phyloP scores from a whole-genome alignment of 2,113 vertebrate species.

The Regulus satrapa region DNA sequence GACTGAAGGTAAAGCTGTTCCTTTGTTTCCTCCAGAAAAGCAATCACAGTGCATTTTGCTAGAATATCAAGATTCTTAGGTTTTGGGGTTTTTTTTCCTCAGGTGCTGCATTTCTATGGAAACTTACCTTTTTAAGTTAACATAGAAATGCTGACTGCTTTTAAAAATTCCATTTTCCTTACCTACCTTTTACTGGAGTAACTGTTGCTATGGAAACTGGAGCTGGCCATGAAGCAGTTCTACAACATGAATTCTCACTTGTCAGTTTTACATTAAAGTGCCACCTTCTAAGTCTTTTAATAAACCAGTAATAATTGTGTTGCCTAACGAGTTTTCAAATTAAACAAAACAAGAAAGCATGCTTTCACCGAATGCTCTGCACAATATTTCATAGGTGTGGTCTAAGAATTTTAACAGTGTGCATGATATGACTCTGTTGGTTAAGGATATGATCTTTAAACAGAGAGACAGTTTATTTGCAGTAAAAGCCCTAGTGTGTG shows the following conservation, averaged over 20 bases:
- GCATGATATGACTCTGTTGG: conserved; percentile 29
- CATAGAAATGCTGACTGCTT: neutral
- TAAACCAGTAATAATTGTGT: conserved; percentile 11
- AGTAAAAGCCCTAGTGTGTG: conserved; percentile 64
- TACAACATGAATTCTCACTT: conserved; percentile 25
- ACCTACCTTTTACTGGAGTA: neutral
- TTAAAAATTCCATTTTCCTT: conserved; percentile 30
- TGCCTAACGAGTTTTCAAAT: neutral
- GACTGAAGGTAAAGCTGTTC: neutral
- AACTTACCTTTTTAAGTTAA: neutral
- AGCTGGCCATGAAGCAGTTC: neutral
- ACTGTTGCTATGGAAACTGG: conserved; percentile 57
- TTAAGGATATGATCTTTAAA: conserved; percentile 51
- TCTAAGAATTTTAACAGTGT: conserved; percentile 45
- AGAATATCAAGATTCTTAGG: neutral
- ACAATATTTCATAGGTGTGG: conserved; percentile 50
- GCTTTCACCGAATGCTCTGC: neutral
- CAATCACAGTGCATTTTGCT: neutral
- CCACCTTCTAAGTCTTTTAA: conserved; percentile 9
- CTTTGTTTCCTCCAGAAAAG: neutral
- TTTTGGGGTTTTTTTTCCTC: neutral
- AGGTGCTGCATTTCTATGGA: neutral
- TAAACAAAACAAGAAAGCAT: neutral
- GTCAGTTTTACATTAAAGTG: neutral
- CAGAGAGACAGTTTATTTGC: conserved; percentile 64